Percentiles rank a stretch among this genome's conserved stretches.
phyloP scores from a whole-genome alignment of 2,888 invertebrate species.

The Agapostemon virescens region DNA sequence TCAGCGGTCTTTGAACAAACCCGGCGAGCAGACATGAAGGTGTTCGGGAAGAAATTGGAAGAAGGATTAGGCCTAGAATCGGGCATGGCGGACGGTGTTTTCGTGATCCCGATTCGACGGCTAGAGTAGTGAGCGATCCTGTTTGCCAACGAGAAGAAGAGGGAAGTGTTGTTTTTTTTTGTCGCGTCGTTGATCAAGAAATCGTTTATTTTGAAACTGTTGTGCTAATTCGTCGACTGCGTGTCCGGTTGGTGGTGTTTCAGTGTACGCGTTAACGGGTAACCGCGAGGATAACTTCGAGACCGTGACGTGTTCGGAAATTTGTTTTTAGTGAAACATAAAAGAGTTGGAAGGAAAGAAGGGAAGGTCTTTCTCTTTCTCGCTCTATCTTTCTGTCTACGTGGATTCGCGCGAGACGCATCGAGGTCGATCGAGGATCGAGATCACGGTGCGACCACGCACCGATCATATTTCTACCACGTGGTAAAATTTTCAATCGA shows the following conservation, averaged over 20 bases:
- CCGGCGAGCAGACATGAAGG: conserved; percentile 21
- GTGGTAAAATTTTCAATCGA: conserved; percentile 34
- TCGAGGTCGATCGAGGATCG: conserved; percentile 38
- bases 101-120: conserved; percentile 20
- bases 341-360: neutral
- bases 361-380: neutral
- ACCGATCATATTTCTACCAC: conserved; percentile 62
- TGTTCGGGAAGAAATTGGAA: conserved; percentile 28
- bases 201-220: conserved; percentile 13
- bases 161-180: conserved; percentile 1
- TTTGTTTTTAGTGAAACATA: conserved; percentile 9
- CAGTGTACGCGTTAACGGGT: conserved; percentile 46
- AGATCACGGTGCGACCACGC: conserved; percentile 30
- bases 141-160: neutral
- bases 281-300: conserved; percentile 36
- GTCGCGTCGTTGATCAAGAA: neutral
- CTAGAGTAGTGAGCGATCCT: neutral
- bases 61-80: conserved; percentile 31
- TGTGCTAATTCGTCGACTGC: conserved; percentile 27
- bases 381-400: neutral
- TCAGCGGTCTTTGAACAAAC: neutral
- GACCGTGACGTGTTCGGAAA: conserved; percentile 8
- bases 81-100: conserved; percentile 24
- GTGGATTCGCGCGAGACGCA: neutral
- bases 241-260: conserved; percentile 52